phyloP scores from a whole-genome alignment of 2,797 vertebrate species.

The Mycteria americana region DNA sequence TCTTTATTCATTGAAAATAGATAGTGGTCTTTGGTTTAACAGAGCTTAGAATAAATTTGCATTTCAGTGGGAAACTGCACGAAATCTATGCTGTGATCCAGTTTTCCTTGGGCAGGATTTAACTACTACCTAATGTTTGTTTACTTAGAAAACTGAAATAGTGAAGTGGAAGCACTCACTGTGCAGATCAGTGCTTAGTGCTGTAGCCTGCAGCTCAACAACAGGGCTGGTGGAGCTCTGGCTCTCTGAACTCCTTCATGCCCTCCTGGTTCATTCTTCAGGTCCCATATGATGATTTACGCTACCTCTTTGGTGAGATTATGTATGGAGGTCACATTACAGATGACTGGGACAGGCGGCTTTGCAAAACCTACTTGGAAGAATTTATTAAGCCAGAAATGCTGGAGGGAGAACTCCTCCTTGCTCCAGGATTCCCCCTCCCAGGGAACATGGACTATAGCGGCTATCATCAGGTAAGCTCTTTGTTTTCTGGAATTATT shows the following conservation, averaged over 20 bases:
- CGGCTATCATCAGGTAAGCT: conserved; percentile 87
- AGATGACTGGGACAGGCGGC: conserved; percentile 92
- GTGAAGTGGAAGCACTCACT: background rate
- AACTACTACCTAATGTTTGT: background rate
- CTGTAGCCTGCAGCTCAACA: background rate
- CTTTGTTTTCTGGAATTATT: background rate
- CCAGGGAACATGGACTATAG: conserved; percentile 90
- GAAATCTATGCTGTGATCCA: background rate
- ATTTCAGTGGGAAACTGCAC: background rate
- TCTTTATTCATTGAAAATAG: background rate
- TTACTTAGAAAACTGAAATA: background rate
- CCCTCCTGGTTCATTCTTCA: conserved; percentile 47
- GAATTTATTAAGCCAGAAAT: conserved; percentile 92
- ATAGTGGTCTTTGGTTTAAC: background rate
- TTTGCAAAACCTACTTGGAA: conserved; percentile 90
- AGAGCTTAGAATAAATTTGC: background rate
- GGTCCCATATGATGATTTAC: conserved; percentile 93
- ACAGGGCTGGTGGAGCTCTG: background rate
- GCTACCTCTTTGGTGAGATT: conserved; percentile 95
- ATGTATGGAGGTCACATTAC: conserved; percentile 98
- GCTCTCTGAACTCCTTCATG: background rate
- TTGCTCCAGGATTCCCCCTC: conserved; percentile 88
- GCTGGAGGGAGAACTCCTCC: conserved; percentile 86
- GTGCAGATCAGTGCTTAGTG: background rate
- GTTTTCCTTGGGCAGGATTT: background rate